Conservation (phyloP, 2,797 vertebrate species). For the Taenioides sp. region DNA sequence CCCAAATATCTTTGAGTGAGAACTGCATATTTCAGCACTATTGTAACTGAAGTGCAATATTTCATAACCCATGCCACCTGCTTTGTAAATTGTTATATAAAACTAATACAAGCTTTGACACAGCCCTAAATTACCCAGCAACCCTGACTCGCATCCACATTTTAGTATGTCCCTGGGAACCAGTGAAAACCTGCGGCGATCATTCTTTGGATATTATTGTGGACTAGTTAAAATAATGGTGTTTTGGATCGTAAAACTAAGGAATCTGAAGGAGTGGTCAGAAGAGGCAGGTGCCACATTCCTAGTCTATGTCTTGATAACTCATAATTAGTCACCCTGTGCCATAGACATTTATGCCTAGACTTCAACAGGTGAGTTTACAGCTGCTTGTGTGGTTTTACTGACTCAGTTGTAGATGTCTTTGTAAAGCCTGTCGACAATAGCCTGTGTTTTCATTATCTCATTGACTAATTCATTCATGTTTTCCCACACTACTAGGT, state of each 20-base stretch:
- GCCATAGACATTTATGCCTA: background rate
- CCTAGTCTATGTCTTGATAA: background rate
- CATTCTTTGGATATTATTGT: slow-evolving; percentile 51
- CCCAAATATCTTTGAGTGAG: background rate
- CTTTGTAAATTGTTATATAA: slow-evolving; percentile 33
- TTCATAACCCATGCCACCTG: slow-evolving; percentile 19
- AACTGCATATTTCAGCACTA: background rate
- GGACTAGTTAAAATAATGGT: slow-evolving; percentile 30
- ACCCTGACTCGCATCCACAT: slow-evolving; percentile 52
- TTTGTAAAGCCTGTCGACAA: slow-evolving; percentile 10
- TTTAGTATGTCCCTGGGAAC: slow-evolving; percentile 50
- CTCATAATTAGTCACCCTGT: slow-evolving; percentile 4
- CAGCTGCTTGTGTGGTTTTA: slow-evolving; percentile 23
- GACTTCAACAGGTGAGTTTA: slow-evolving; percentile 13
- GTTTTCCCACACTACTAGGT: slow-evolving; percentile 39
- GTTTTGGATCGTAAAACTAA: slow-evolving; percentile 15
- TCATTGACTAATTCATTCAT: slow-evolving; percentile 45
- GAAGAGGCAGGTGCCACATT: slow-evolving; percentile 1
- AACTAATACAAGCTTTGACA: slow-evolving; percentile 49
- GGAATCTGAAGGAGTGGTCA: slow-evolving; percentile 7
- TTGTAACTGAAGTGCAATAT: background rate
- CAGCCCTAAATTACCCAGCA: slow-evolving; percentile 54
- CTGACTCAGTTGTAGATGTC: slow-evolving; percentile 38
- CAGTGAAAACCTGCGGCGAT: slow-evolving; percentile 52
- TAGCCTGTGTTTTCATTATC: slow-evolving; percentile 5